Conservation (phyloP, 2,888 invertebrate species). For the Tenthredo scrophulariae region DNA sequence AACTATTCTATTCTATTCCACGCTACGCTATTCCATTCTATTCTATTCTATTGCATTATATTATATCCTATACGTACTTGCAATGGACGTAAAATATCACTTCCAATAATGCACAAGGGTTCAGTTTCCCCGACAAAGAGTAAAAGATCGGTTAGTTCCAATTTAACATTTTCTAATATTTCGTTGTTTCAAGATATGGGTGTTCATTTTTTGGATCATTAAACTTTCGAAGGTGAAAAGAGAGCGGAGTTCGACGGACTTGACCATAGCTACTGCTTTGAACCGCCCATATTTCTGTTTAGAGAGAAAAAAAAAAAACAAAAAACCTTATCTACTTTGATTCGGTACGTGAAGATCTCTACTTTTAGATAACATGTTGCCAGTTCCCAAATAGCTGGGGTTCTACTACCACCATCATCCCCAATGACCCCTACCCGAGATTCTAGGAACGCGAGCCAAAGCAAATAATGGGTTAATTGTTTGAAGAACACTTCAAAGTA, state of each 20-base stretch:
- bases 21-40: neutral
- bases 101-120: neutral
- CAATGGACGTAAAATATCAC: neutral
- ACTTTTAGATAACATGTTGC: constrained; percentile 33
- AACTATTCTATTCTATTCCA: neutral
- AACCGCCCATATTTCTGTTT: neutral
- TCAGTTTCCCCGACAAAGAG: neutral
- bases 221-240: neutral
- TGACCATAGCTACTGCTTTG: neutral
- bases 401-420: constrained; percentile 21
- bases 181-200: neutral
- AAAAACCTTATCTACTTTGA: neutral
- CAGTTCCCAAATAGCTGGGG: constrained; percentile 42
- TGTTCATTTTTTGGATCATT: neutral
- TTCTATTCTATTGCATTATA: neutral
- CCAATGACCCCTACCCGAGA: constrained; percentile 13
- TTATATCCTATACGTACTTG: neutral
- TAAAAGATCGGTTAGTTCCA: neutral
- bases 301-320: constrained; percentile 8
- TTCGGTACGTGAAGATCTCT: constrained; percentile 29
- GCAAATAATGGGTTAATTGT: constrained; percentile 51
- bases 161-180: neutral
- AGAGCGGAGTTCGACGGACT: neutral
- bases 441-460: constrained; percentile 43
- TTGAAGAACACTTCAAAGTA: constrained; percentile 50